Evolutionary conservation across 2,888 invertebrate genomes (phyloP).

Genomic region (Kuschelorhynchus macadamiae): DNA sequence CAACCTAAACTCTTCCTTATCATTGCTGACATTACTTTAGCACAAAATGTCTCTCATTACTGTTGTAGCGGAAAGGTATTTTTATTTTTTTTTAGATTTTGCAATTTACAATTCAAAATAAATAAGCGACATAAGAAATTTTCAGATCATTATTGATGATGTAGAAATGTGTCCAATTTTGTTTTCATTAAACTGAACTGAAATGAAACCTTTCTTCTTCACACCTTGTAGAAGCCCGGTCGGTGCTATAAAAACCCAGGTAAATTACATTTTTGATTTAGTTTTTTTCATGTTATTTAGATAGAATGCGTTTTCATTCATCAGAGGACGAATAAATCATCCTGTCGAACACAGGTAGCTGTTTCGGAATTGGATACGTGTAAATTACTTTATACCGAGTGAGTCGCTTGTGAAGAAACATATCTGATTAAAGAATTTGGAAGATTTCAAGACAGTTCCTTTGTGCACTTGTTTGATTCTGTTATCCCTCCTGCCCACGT

Average conservation of each 20-base stretch:
- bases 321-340: constrained; percentile 46
- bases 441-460: neutral
- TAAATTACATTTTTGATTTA: constrained; percentile 63
- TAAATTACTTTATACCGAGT: constrained; percentile 40
- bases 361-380: constrained; percentile 41
- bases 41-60: too few species aligned
- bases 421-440: neutral
- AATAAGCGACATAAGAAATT: too few species aligned
- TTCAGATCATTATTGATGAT: too few species aligned
- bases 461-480: too few species aligned
- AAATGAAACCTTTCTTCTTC: neutral
- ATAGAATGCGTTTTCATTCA: constrained; percentile 50
- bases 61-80: too few species aligned
- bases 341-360: constrained; percentile 47
- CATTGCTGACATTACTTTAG: too few species aligned
- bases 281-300: constrained; percentile 55
- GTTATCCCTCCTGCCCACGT: too few species aligned
- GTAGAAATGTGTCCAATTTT: too few species aligned
- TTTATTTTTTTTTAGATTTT: too few species aligned
- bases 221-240: constrained; percentile 16
- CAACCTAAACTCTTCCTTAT: too few species aligned
- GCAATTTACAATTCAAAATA: too few species aligned
- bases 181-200: too few species aligned
- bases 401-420: neutral
- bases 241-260: constrained; percentile 58